phyloP scores from a whole-genome alignment of 2,113 vertebrate species.

The Coryphaenoides rupestris region DNA sequence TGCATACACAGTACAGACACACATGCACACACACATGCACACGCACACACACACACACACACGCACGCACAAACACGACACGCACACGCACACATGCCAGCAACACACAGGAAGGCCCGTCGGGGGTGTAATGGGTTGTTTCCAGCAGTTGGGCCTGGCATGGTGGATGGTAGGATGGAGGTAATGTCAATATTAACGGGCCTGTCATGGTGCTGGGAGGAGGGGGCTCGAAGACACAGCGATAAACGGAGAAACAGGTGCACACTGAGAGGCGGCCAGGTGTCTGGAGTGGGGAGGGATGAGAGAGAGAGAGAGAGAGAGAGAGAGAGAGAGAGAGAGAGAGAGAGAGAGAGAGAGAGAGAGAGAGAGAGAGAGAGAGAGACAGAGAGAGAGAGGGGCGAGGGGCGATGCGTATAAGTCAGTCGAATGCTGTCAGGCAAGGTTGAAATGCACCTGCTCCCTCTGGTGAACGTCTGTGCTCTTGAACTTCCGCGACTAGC shows the following conservation, averaged over 20 bases:
- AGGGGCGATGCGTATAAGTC: constrained; percentile 10
- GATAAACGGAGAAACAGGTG: constrained; percentile 38
- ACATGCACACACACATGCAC: background rate
- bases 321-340: constrained; percentile 11
- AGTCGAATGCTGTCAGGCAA: background rate
- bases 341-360: background rate
- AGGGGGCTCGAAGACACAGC: constrained; percentile 19
- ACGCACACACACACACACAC: background rate
- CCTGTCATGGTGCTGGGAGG: constrained; percentile 47
- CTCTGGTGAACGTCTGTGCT: background rate
- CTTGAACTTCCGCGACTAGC: background rate
- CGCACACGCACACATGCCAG: background rate
- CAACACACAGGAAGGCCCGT: constrained; percentile 4
- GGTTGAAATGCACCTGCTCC: too few species aligned
- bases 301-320: background rate
- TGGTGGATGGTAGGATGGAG: constrained; percentile 31
- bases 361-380: background rate
- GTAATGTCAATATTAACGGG: constrained; percentile 70
- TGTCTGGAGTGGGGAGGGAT: background rate
- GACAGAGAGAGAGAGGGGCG: background rate
- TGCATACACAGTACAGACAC: constrained; percentile 8
- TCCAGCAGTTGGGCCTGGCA: constrained; percentile 61
- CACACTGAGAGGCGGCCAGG: background rate
- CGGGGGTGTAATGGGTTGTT: constrained; percentile 53
- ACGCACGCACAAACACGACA: background rate